A percentile compares a stretch with the other conserved stretches of the same genome.
Conservation (phyloP, 2,888 invertebrate genomes). For the Acrocyrtus sp. region DNA sequence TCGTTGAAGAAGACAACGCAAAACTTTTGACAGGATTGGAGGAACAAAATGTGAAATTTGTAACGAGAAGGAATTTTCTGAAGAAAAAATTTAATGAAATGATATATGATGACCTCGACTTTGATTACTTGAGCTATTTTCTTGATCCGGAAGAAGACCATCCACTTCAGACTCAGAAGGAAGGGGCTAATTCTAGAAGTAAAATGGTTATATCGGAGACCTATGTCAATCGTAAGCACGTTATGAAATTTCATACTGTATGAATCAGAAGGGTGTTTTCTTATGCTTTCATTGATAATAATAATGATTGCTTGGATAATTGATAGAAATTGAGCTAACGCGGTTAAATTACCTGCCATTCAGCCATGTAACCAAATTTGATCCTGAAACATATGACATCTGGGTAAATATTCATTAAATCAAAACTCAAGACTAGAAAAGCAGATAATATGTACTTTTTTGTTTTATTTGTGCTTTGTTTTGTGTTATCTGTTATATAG, state of each 20-base stretch:
- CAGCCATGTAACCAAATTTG: conserved; percentile 19
- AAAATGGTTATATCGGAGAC: conserved; percentile 21
- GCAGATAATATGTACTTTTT: neutral
- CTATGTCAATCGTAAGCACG: conserved; percentile 39
- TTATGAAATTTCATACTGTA: neutral
- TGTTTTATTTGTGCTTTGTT: neutral
- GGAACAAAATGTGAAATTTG: conserved; percentile 57
- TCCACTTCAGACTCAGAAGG: conserved; percentile 36
- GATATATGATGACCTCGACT: conserved; percentile 56
- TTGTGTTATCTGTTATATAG: neutral
- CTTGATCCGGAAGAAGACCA: conserved; percentile 42
- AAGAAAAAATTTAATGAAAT: conserved; percentile 56
- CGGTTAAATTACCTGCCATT: conserved; percentile 25
- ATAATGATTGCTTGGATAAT: neutral
- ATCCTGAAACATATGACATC: conserved; percentile 43
- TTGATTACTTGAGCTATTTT: conserved; percentile 56
- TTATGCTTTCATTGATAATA: too few relatives aligned
- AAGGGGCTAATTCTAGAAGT: conserved; percentile 6
- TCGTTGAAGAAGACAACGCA: conserved; percentile 51
- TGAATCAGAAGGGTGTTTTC: too few relatives aligned
- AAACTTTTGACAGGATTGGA: conserved; percentile 55
- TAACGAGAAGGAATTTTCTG: conserved; percentile 43
- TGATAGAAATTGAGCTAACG: conserved; percentile 23
- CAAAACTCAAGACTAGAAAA: neutral
- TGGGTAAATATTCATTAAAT: conserved; percentile 45